Evolutionary conservation across 2,888 invertebrate species (phyloP).

Genomic region (Strigamia transsilvanica): DNA sequence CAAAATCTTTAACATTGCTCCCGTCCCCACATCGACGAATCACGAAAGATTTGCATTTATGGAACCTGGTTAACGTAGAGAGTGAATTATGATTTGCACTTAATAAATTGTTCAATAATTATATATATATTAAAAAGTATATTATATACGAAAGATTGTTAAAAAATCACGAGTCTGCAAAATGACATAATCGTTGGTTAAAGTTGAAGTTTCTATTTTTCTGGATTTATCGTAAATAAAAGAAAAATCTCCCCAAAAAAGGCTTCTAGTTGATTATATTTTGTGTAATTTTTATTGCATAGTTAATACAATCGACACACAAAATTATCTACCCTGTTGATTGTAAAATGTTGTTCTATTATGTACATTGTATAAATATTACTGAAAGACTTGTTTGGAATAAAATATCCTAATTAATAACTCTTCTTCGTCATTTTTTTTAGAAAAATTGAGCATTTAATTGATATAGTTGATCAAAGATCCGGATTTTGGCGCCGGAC

Average conservation of each 20-base stretch:
- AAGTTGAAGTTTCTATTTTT: neutral
- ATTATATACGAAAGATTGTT: neutral
- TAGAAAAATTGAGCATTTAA: neutral
- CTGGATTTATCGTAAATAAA: neutral
- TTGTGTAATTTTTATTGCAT: conserved; percentile 8
- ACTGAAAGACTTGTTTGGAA: neutral
- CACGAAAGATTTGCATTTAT: conserved; percentile 8
- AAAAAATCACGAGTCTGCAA: neutral
- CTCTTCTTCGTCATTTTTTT: neutral
- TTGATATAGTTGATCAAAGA: neutral
- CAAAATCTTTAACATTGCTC: neutral
- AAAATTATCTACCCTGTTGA: neutral
- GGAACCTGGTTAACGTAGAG: neutral
- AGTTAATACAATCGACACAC: neutral
- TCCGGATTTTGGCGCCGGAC: neutral
- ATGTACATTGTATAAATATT: conserved; percentile 2
- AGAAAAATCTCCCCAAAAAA: neutral
- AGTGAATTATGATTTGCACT: neutral
- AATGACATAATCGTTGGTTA: neutral
- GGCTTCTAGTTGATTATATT: neutral
- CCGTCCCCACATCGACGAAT: neutral
- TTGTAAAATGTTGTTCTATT: conserved; percentile 6
- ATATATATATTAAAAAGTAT: neutral
- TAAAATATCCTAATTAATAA: neutral
- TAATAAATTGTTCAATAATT: neutral